These are phyloP conservation scores for Leptopilina clavipes DNA, from an alignment of 1,140 invertebrate species.

Conservation along the genomic window DNA sequence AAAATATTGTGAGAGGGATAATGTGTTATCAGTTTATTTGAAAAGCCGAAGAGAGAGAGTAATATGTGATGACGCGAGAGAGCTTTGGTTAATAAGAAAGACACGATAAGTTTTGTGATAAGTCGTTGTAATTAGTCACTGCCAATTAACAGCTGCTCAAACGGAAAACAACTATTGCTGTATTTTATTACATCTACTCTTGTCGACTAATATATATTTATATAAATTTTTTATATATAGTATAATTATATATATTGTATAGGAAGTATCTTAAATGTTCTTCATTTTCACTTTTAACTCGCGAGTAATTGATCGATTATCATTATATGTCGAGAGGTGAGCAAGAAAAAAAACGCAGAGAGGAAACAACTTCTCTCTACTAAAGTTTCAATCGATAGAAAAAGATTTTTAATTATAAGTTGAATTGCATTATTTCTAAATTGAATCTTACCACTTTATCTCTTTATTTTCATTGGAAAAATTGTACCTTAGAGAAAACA, in stretches of 20 bases:
- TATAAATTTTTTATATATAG: no score
- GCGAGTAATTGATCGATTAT: constrained; percentile 39
- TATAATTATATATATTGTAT: background rate
- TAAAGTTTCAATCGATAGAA: constrained; percentile 6
- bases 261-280: constrained; percentile 47
- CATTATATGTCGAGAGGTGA: background rate
- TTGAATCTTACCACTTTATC: constrained; percentile 30
- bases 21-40: constrained; percentile 50
- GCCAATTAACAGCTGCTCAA: constrained; percentile 75
- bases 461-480: constrained; percentile 15
- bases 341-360: background rate
- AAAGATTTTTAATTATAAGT: constrained; percentile 26
- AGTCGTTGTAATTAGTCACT: constrained; percentile 73
- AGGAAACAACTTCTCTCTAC: background rate
- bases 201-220: constrained; percentile 7
- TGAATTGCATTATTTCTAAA: constrained; percentile 18
- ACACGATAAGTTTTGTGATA: constrained; percentile 69
- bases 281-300: constrained; percentile 51
- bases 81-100: constrained; percentile 56
- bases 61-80: constrained; percentile 46
- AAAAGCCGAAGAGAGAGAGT: constrained; percentile 43
- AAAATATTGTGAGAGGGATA: constrained; percentile 42
- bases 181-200: constrained; percentile 61
- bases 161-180: constrained; percentile 73
- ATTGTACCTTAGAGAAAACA: constrained; percentile 12